Evolutionary conservation across 2,797 vertebrate genomes (phyloP).

Genomic region (Spheniscus humboldti): DNA sequence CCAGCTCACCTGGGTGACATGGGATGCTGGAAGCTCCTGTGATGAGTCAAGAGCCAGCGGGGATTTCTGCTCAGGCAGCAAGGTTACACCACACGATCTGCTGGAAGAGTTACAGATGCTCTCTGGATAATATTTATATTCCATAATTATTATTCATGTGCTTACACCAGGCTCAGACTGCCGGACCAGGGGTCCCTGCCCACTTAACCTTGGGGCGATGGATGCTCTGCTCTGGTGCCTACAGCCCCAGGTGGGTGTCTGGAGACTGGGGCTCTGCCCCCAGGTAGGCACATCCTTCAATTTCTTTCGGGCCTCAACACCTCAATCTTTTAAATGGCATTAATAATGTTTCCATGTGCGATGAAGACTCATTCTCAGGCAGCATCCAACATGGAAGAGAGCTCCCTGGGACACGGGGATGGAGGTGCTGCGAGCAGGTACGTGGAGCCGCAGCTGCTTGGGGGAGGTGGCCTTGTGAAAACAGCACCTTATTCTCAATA

Average conservation of each 20-base stretch:
- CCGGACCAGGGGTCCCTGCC: neutral
- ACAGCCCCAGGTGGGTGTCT: neutral
- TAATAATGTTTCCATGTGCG: accelerated
- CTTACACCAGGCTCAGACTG: neutral
- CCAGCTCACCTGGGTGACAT: slow-evolving; percentile 29
- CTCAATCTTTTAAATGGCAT: neutral
- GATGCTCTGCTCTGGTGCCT: neutral
- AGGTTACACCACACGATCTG: neutral
- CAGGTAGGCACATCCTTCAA: neutral
- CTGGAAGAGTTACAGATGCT: neutral
- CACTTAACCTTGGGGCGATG: neutral
- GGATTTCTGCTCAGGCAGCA: neutral
- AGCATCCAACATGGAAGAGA: accelerated
- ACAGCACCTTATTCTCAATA: neutral
- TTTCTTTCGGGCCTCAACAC: neutral
- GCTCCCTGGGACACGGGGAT: accelerated
- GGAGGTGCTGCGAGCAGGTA: neutral
- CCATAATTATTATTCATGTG: neutral
- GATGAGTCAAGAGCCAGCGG: slow-evolving; percentile 21
- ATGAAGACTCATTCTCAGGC: neutral
- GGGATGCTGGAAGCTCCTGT: slow-evolving; percentile 32
- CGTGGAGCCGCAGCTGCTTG: accelerated
- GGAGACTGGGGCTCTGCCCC: neutral
- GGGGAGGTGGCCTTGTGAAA: neutral
- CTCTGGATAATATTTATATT: neutral